Conservation (phyloP, 2,797 vertebrate species). For the Syngnathus acus region DNA sequence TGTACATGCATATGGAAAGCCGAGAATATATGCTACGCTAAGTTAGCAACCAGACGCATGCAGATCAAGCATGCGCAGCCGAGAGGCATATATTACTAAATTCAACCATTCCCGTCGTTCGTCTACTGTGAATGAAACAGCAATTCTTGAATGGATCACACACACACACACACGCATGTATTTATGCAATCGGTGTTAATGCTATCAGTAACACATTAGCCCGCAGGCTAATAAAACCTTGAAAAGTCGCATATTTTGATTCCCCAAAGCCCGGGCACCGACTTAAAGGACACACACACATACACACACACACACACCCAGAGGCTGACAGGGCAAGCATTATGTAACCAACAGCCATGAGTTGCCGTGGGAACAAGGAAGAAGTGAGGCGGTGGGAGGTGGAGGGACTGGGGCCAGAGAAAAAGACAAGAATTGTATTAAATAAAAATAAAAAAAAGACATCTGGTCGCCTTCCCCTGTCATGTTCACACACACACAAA, state of each 20-base stretch:
- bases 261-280: constrained; percentile 15
- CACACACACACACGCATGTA: neutral
- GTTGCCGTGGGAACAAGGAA: constrained; percentile 50
- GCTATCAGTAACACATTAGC: constrained; percentile 21
- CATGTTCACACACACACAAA: constrained; percentile 1
- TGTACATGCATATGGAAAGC: neutral
- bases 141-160: neutral
- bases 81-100: neutral
- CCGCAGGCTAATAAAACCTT: constrained; percentile 13
- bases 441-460: neutral
- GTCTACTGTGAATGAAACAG: constrained; percentile 40
- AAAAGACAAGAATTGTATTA: constrained; percentile 3
- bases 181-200: constrained; percentile 20
- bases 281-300: constrained; percentile 9
- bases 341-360: constrained; percentile 50
- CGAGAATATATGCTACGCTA: no score
- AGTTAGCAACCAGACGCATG: neutral
- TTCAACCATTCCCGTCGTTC: constrained; percentile 41
- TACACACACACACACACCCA: constrained; percentile 6
- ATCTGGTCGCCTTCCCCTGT: neutral
- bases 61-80: neutral
- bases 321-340: constrained; percentile 15
- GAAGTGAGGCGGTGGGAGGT: constrained; percentile 13
- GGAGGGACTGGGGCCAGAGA: constrained; percentile 11
- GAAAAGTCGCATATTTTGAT: constrained; percentile 26